phyloP scores from a whole-genome alignment of 2,888 invertebrate genomes.

The Drosophila merina region DNA sequence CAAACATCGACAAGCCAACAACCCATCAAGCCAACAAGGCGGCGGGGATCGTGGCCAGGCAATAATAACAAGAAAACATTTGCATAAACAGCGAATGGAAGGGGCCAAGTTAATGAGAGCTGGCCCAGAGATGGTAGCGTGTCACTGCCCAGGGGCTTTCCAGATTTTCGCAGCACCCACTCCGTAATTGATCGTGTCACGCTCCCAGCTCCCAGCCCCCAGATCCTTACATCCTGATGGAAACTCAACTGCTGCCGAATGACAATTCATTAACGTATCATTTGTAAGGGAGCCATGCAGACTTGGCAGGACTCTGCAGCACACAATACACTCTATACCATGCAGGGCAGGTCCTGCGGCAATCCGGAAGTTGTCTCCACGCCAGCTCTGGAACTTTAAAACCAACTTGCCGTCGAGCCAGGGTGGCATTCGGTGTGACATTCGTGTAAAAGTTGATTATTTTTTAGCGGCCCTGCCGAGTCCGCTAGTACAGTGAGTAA shows the following conservation, averaged over 20 bases:
- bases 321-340: slow-evolving; percentile 23
- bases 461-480: slow-evolving; percentile 57
- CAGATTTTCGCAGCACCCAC: not conserved
- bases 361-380: slow-evolving; percentile 67
- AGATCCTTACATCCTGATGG: slow-evolving; percentile 15
- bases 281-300: slow-evolving; percentile 68
- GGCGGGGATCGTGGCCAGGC: slow-evolving; percentile 47
- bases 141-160: slow-evolving; percentile 14
- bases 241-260: slow-evolving; percentile 67
- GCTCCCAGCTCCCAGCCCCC: not conserved
- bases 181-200: slow-evolving; percentile 14
- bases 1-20: slow-evolving; percentile 51
- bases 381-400: slow-evolving; percentile 65
- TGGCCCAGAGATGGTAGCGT: slow-evolving; percentile 12
- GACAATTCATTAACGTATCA: slow-evolving; percentile 83
- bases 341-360: slow-evolving; percentile 45
- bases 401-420: slow-evolving; percentile 65
- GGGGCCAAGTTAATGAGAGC: slow-evolving; percentile 73
- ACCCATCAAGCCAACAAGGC: slow-evolving; percentile 32
- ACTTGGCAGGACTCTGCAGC: slow-evolving; percentile 40
- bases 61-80: slow-evolving; percentile 72
- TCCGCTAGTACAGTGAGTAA: slow-evolving; percentile 77
- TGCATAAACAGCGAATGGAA: slow-evolving; percentile 67
- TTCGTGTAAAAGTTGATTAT: slow-evolving; percentile 80
- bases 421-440: slow-evolving; percentile 69